A percentile compares a stretch with the other conserved stretches of the same genome.
phyloP scores from a whole-genome alignment of 2,113 vertebrate genomes.

The Odocoileus virginianus region DNA sequence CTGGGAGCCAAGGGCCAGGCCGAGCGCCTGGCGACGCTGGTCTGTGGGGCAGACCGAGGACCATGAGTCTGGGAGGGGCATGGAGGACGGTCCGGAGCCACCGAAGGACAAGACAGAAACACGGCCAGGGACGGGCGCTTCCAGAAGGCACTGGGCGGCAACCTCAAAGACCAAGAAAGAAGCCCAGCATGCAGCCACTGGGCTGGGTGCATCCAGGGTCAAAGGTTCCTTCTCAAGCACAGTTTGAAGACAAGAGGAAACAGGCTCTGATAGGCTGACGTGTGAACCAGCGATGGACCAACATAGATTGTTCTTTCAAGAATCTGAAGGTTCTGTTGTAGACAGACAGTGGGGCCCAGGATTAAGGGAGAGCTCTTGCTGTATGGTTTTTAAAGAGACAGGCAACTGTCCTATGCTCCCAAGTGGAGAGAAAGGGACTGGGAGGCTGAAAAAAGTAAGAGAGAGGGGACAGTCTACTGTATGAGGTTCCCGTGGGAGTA shows the following conservation, averaged over 20 bases:
- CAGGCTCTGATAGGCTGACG: rapidly evolving
- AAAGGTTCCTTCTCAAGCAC: rapidly evolving
- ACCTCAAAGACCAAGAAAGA: not conserved
- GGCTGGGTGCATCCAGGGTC: not conserved
- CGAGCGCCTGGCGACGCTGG: rapidly evolving
- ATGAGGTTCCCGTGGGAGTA: not conserved
- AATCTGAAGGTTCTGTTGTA: not conserved
- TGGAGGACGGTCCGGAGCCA: too few relatives aligned
- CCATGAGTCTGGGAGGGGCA: rapidly evolving
- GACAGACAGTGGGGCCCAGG: rapidly evolving
- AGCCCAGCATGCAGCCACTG: not conserved
- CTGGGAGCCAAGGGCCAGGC: too few relatives aligned
- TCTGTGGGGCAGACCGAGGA: not conserved
- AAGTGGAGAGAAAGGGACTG: not conserved
- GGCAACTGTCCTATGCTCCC: not conserved
- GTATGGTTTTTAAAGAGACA: not conserved
- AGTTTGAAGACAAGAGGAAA: not conserved
- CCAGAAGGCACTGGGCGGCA: rapidly evolving
- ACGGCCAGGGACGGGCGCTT: not conserved
- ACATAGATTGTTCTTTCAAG: too few relatives aligned
- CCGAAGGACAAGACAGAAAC: not conserved
- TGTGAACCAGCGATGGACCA: rapidly evolving
- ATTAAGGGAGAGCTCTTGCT: too few relatives aligned
- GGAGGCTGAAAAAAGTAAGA: not conserved
- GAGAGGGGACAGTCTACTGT: not conserved